Base-by-base conservation (phyloP, 1,140 invertebrate genomes). In the Nomia melanderi region DNA sequence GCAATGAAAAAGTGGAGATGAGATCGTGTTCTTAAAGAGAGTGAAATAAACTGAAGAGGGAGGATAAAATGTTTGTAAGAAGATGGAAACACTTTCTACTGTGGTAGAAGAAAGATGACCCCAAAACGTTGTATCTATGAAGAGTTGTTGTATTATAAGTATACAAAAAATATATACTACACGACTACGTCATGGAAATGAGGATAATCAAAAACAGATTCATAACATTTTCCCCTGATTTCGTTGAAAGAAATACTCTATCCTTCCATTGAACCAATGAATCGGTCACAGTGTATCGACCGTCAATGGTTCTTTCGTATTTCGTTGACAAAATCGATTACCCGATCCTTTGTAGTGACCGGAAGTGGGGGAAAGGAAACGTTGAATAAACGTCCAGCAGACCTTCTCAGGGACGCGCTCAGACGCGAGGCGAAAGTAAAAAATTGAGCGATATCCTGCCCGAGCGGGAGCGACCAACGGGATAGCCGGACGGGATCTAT, bases 391-490 rank as follows among this genome's bases (percentile, higher is more conserved):
- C 79, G 79, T 75, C 71, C 44, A 50, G 27, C 27, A 59, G 59
- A 69, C 67, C 33, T 76, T 73, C 59, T 56, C 59, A 56, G n/a
- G n/a, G 41, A n/a, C 44, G 59, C 27, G 63, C 44, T 75, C 50
- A 65, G 65, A 69, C 50, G 29, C 71, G 62, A 65, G 57, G 47
- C 67, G 71, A 50, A 62, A 56, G 71, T 83, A 89, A 91, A 90
- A 90, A 90, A 91, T 91, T 89, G 88, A 88, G 84, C 86, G 87
- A 90, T 90, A 91, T 90, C 86, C 87, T 86, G 56, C 57, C 53
- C 33, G 36, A 57, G 27, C 60, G 41, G 56, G 53, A 39, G 36
- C n/a, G 66, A 79, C 56, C 54, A 12, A 59, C 59, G 67, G 33
- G 79, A 73, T 78, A 81, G 74, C 82, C 87, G 87, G 84, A 88